These are phyloP conservation scores for Carassius carassius DNA, from an alignment of 2,113 vertebrate genomes.

Conservation along the genomic window DNA sequence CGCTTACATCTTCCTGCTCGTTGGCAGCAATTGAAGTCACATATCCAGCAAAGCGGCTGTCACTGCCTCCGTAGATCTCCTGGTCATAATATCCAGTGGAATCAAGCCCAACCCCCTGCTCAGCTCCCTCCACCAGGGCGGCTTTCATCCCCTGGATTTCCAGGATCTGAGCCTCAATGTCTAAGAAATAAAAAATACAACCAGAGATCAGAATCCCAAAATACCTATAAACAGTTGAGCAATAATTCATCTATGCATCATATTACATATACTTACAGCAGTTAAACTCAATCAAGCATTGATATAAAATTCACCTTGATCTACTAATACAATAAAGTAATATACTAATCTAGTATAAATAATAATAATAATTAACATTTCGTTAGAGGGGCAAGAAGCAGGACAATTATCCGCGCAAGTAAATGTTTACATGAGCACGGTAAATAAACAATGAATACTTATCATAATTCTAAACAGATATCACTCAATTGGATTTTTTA, in stretches of 20 bases:
- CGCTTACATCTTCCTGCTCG: constrained; percentile 96
- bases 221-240: not conserved
- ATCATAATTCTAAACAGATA: not conserved
- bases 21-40: constrained; percentile 98
- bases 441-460: too few species aligned
- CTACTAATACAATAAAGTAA: not conserved
- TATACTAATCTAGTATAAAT: too few species aligned
- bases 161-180: constrained; percentile 98
- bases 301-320: not conserved
- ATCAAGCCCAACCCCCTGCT: constrained; percentile 93
- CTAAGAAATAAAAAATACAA: constrained; percentile 63
- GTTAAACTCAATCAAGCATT: too few species aligned
- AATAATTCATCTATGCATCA: too few species aligned
- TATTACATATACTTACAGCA: too few species aligned
- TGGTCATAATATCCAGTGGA: constrained; percentile 97
- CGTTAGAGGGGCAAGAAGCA: too few species aligned
- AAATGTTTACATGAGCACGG: too few species aligned
- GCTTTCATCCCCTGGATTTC: constrained; percentile 98
- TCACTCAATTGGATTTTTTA: not conserved
- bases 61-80: constrained; percentile 97
- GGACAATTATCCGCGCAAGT: too few species aligned
- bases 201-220: not conserved
- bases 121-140: constrained; percentile 83
- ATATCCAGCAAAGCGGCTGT: constrained; percentile 96
- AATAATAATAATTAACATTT: too few species aligned